Conservation (phyloP, 2,888 invertebrate species). For the Leptinotarsa juncta region DNA sequence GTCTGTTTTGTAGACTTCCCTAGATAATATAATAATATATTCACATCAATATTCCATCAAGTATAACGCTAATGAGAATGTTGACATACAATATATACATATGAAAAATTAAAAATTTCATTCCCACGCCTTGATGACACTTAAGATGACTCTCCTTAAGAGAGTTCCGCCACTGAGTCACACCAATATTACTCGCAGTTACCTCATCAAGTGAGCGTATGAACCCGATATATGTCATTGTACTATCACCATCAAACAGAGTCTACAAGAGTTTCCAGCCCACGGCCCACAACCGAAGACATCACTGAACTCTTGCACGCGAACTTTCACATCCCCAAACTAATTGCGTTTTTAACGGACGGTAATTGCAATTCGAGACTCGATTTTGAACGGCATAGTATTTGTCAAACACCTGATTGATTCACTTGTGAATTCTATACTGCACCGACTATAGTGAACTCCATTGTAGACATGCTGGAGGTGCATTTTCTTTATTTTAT, state of each 20-base stretch:
- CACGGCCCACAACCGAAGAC: conserved; percentile 14
- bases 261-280: conserved; percentile 12
- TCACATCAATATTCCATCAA: too few species aligned
- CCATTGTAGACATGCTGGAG: neutral
- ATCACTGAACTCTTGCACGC: conserved; percentile 17
- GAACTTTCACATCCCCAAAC: conserved; percentile 18
- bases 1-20: too few species aligned
- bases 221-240: conserved; percentile 19
- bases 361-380: conserved; percentile 16
- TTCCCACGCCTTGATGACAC: neutral
- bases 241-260: conserved; percentile 15
- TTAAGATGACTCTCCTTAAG: neutral
- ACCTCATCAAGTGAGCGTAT: conserved; percentile 16
- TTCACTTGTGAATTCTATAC: conserved; percentile 17
- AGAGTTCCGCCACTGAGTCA: conserved; percentile 15
- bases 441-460: conserved; percentile 10
- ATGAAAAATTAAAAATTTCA: neutral
- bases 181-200: conserved; percentile 6
- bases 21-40: too few species aligned
- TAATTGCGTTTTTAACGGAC: conserved; percentile 17
- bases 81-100: neutral
- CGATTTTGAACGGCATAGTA: neutral
- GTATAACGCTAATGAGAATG: neutral
- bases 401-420: conserved; percentile 11
- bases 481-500: neutral